Base-by-base conservation (phyloP, 2,797 vertebrate genomes). In the Rhinatrema bivittatum region DNA sequence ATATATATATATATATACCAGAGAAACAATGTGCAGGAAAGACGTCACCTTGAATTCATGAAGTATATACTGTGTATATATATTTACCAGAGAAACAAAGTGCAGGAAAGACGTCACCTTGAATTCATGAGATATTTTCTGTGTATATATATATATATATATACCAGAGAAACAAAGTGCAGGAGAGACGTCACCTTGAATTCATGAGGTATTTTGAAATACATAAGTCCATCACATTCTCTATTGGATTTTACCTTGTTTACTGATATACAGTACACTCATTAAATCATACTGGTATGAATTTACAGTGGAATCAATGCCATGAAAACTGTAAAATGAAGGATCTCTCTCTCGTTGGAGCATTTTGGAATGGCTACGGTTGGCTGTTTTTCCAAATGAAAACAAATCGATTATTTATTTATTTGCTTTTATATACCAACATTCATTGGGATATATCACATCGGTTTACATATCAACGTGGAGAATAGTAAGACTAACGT, bases 351-450 rank as follows among this genome's bases (percentile, higher is more conserved):
- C 21, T 5, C 38, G 13, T 50, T 25, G 39, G 21, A 53, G 43
- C n/a, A 64, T 59, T 52, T n/a, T 19, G 20, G 33, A 32, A 43
- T 26, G 18, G 29, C 14, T 31, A 32, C 15, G 12, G 26, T 12
- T 55, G 34, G 43, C 3, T 32, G 10, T 46, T 10, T 10, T 58
- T 30, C 45, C 21, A 20, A 62, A 53, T 41, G 29, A 47, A 29
- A 54, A 42, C 25, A 13, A 42, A 5, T 13, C 7, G 2, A n/a
- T 25, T 41, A 29, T 39, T n/a, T n/a, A 15, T 35, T 24, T 36
- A 55, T 46, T 53, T 47, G n/a, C n/a, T n/a, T n/a, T n/a, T n/a
- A n/a, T n/a, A n/a, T n/a, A n/a, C n/a, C n/a, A n/a, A n/a, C n/a
- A n/a, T n/a, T n/a, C n/a, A n/a, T n/a, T n/a, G n/a, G n/a, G n/a